Percentiles rank a stretch among this genome's conserved stretches.
phyloP scores from a whole-genome alignment of 2,113 vertebrate genomes.

The Lamprotornis superbus region DNA sequence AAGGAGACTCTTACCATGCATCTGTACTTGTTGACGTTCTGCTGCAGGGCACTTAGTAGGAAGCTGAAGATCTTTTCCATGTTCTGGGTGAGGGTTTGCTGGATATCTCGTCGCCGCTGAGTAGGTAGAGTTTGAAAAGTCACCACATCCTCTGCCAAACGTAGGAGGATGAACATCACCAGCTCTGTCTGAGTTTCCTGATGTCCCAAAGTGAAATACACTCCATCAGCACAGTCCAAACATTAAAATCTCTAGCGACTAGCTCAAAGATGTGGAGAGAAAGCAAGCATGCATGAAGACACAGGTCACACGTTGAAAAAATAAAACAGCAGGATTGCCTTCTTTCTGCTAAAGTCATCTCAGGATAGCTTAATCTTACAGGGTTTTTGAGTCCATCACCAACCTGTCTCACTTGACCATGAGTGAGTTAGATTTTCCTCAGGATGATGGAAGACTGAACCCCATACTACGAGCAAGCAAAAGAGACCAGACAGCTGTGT shows the following conservation, averaged over 20 bases:
- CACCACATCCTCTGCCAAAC: constrained; percentile 95
- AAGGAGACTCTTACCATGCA: constrained; percentile 67
- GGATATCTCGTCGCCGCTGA: constrained; percentile 94
- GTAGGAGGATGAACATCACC: constrained; percentile 95
- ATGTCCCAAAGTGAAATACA: constrained; percentile 29
- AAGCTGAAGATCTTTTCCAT: constrained; percentile 95
- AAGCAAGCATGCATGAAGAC: background rate
- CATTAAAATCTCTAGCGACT: background rate
- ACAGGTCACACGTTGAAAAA: background rate
- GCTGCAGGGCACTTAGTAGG: constrained; percentile 85
- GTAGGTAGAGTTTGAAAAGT: constrained; percentile 93
- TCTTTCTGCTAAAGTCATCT: background rate
- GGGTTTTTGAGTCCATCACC: background rate
- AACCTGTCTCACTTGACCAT: background rate
- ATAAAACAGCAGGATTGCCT: background rate
- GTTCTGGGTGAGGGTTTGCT: constrained; percentile 94
- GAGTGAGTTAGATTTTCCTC: background rate
- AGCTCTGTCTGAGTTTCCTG: constrained; percentile 96
- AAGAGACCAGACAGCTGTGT: background rate
- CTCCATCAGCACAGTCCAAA: background rate
- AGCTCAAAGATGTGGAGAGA: background rate
- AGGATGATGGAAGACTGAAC: background rate
- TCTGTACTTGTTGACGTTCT: constrained; percentile 87
- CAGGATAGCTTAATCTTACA: background rate
- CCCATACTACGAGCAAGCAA: background rate